Percentiles rank a stretch among this genome's conserved stretches.
Conservation (phyloP, 2,797 vertebrate genomes). For the Lophotriccus pileatus region DNA sequence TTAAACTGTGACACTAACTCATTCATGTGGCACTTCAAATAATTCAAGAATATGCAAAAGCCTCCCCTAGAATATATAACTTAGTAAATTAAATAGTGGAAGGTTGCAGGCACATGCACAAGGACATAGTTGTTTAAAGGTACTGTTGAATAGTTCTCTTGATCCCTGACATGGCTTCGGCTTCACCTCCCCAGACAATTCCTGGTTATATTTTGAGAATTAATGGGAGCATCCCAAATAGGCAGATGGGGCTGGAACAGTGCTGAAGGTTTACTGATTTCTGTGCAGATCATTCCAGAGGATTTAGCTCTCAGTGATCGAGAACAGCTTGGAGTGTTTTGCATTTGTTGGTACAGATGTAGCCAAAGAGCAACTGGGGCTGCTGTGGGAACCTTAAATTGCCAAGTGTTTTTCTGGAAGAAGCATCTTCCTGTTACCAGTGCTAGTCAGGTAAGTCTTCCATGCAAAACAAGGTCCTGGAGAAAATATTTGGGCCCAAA, state of each 20-base stretch:
- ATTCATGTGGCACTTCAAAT: neutral
- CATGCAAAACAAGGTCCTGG: neutral
- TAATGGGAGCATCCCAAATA: neutral
- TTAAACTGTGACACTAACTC: neutral
- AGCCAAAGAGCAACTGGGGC: neutral
- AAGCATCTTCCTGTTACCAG: neutral
- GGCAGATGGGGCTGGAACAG: too few relatives aligned
- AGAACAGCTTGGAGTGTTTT: neutral
- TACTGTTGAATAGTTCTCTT: neutral
- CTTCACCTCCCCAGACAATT: neutral
- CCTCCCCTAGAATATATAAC: neutral
- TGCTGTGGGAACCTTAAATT: fast-evolving
- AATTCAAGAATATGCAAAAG: neutral
- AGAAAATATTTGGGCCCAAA: neutral
- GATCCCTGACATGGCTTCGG: neutral
- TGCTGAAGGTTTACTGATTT: neutral
- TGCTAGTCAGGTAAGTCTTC: neutral
- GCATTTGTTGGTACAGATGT: neutral
- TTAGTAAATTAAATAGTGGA: neutral
- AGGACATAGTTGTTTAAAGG: neutral
- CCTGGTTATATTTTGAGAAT: neutral
- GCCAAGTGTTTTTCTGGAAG: neutral
- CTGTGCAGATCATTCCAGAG: neutral
- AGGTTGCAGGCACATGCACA: neutral
- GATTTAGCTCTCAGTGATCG: neutral